Evolutionary conservation across 2,888 invertebrate species (phyloP).

Genomic region (Philhelius pedissequus): DNA sequence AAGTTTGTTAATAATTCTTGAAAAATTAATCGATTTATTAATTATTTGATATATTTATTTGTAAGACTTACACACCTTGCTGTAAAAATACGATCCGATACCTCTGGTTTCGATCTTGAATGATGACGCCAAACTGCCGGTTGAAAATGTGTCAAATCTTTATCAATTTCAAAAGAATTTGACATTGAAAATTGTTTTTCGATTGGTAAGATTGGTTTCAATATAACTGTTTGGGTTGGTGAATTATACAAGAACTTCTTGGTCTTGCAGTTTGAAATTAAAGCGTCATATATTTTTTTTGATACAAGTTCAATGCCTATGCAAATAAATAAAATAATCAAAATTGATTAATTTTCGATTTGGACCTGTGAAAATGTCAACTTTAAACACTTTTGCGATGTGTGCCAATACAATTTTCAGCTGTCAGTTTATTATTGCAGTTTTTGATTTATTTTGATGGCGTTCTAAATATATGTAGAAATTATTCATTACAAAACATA

Average conservation of each 20-base stretch:
- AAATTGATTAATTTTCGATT: too few species aligned
- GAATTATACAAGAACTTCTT: background rate
- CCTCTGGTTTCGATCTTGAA: background rate
- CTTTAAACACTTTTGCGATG: too few species aligned
- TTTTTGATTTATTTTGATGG: too few species aligned
- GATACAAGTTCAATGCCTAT: conserved; percentile 38
- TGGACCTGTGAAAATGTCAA: too few species aligned
- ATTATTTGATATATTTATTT: background rate
- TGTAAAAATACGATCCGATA: conserved; percentile 3
- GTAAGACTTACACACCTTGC: conserved; percentile 22
- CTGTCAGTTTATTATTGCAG: too few species aligned
- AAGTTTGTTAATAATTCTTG: conserved; percentile 23
- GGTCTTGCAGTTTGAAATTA: background rate
- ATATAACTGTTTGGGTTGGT: background rate
- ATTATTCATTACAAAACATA: background rate
- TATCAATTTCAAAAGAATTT: background rate
- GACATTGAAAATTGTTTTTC: conserved; percentile 25
- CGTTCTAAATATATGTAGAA: too few species aligned
- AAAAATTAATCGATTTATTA: background rate
- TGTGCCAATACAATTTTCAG: too few species aligned
- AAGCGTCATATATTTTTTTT: background rate
- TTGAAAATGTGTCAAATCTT: background rate
- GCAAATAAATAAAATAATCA: background rate
- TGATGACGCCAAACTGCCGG: background rate
- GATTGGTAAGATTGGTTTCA: conserved; percentile 14